phyloP scores from a whole-genome alignment of 2,797 vertebrate species.

The Phoeniculus purpureus region DNA sequence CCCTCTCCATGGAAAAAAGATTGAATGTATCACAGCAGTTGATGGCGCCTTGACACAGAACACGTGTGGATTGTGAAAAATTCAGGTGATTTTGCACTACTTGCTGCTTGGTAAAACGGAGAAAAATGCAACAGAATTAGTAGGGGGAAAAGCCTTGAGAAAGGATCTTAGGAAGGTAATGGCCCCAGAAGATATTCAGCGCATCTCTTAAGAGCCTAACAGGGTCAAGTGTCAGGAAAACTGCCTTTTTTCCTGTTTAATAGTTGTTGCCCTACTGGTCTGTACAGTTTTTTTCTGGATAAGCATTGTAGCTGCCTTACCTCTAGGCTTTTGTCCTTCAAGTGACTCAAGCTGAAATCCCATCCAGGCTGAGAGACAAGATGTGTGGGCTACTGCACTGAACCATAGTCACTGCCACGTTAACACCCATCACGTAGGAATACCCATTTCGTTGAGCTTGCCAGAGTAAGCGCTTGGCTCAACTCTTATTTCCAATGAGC shows the following conservation, averaged over 20 bases:
- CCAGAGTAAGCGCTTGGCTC: background rate
- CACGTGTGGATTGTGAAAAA: background rate
- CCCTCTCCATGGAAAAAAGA: background rate
- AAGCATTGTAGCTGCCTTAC: background rate
- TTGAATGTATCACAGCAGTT: background rate
- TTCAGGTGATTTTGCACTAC: background rate
- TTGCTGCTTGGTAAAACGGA: background rate
- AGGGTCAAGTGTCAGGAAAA: background rate
- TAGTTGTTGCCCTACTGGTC: background rate
- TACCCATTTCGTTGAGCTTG: background rate
- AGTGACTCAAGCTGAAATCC: background rate
- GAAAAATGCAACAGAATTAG: background rate
- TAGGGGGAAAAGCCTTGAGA: background rate
- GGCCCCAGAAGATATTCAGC: background rate
- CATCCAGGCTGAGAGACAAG: background rate
- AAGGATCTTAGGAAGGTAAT: background rate
- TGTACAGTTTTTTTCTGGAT: background rate
- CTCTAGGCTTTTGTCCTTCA: background rate
- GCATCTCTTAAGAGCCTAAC: background rate
- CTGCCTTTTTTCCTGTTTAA: background rate
- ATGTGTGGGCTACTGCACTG: background rate
- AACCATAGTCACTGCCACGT: background rate
- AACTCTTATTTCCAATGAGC: background rate
- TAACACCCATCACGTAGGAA: fast-evolving
- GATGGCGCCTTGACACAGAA: background rate